phyloP scores from a whole-genome alignment of 1,140 invertebrate genomes.

The Drosophila busckii region DNA sequence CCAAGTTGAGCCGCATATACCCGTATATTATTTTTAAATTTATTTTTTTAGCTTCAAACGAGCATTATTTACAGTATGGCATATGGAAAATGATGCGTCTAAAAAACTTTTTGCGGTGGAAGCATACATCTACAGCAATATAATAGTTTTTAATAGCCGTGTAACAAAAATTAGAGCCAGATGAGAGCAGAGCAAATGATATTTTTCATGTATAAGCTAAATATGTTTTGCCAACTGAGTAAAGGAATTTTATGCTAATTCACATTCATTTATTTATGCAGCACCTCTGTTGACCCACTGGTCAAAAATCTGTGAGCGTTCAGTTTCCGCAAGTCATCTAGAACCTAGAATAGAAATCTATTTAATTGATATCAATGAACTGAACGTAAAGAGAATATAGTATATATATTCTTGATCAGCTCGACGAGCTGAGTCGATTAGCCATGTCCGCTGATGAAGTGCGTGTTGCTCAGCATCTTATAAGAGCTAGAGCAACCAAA shows the following conservation, averaged over 20 bases:
- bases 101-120: constrained; percentile 4
- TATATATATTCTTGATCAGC: too few species aligned
- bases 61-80: constrained; percentile 1
- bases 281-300: constrained; percentile 19
- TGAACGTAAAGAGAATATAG: constrained; percentile 23
- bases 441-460: too few species aligned
- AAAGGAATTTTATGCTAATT: constrained; percentile 31
- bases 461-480: too few species aligned
- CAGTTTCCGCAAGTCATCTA: constrained; percentile 42
- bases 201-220: too few species aligned
- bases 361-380: constrained; percentile 68
- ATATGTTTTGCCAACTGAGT: too few species aligned
- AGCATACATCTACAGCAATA: constrained; percentile 1
- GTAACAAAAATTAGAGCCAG: too few species aligned
- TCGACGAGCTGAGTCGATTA: too few species aligned
- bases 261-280: not conserved
- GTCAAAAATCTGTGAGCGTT: not conserved
- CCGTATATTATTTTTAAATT: constrained; percentile 1
- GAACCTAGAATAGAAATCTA: constrained; percentile 69
- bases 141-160: constrained; percentile 9
- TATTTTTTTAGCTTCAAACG: constrained; percentile 1
- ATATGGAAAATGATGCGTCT: constrained; percentile 2
- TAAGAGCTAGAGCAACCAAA: too few species aligned
- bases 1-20: not conserved
- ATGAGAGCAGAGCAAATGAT: too few species aligned